Percentiles rank a stretch among this genome's conserved stretches.
Evolutionary conservation across 2,113 vertebrate species (phyloP).

Genomic region (Elaphurus davidianus): DNA sequence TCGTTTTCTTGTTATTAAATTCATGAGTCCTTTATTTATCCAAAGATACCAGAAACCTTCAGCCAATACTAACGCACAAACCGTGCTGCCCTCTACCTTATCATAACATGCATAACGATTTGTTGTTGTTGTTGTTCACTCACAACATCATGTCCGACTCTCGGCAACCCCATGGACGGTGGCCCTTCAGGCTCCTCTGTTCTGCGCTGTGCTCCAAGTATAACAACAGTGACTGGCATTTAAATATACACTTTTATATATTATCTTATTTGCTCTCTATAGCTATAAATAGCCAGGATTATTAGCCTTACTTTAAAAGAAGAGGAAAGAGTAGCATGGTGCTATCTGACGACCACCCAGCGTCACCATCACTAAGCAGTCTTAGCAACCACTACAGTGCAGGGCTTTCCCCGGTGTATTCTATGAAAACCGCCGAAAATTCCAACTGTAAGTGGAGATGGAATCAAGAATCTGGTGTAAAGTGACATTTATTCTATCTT

Average conservation of each 20-base stretch:
- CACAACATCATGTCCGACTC: neutral
- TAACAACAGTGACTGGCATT: neutral
- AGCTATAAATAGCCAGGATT: neutral
- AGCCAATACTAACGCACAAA: neutral
- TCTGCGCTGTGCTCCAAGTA: neutral
- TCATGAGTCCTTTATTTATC: neutral
- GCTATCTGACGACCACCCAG: neutral
- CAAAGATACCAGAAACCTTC: neutral
- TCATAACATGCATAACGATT: neutral
- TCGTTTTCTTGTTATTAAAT: neutral
- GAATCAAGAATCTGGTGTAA: neutral
- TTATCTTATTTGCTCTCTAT: neutral
- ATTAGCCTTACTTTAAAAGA: neutral
- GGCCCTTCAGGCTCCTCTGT: neutral
- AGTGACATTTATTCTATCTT: neutral
- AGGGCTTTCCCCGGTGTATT: neutral
- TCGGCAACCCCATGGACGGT: neutral
- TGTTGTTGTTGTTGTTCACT: neutral
- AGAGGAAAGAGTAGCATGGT: neutral
- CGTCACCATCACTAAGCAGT: neutral
- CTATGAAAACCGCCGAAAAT: neutral
- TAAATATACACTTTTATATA: neutral
- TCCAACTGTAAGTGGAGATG: neutral
- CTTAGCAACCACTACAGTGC: neutral
- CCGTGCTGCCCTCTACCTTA: neutral